Evolutionary conservation across 1,140 invertebrate genomes (phyloP).

Genomic region (Pachyrhynchus sulphureomaculatus): DNA sequence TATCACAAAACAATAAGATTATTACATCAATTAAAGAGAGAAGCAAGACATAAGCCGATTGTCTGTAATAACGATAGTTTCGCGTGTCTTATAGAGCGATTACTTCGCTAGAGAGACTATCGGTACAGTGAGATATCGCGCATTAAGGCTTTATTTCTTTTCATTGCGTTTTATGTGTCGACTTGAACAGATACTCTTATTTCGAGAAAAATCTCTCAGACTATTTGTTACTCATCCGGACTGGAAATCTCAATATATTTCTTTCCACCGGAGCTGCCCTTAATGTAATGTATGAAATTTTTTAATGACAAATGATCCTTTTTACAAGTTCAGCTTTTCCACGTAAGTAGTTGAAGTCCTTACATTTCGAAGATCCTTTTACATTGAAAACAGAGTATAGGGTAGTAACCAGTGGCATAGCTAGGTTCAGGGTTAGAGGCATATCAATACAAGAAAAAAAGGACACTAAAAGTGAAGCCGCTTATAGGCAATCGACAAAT

Average conservation of each 20-base stretch:
- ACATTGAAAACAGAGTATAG: no score
- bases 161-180: constrained; percentile 19
- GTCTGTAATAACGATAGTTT: constrained; percentile 16
- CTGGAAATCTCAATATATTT: constrained; percentile 38
- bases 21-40: no score
- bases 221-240: constrained; percentile 42
- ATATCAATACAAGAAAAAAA: no score
- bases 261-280: neutral
- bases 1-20: no score
- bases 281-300: neutral
- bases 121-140: constrained; percentile 11
- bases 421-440: no score
- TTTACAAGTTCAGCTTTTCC: no score
- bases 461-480: no score
- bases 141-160: constrained; percentile 22
- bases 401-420: no score
- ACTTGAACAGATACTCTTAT: constrained; percentile 12
- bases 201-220: constrained; percentile 34
- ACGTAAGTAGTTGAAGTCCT: no score
- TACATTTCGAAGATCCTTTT: no score
- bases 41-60: constrained; percentile 2
- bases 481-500: no score
- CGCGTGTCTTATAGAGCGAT: constrained; percentile 23
- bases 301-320: neutral
- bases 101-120: constrained; percentile 14